These are phyloP conservation scores for Acanthosepion lycidas DNA, from an alignment of 2,888 invertebrate species.

Conservation along the genomic window DNA sequence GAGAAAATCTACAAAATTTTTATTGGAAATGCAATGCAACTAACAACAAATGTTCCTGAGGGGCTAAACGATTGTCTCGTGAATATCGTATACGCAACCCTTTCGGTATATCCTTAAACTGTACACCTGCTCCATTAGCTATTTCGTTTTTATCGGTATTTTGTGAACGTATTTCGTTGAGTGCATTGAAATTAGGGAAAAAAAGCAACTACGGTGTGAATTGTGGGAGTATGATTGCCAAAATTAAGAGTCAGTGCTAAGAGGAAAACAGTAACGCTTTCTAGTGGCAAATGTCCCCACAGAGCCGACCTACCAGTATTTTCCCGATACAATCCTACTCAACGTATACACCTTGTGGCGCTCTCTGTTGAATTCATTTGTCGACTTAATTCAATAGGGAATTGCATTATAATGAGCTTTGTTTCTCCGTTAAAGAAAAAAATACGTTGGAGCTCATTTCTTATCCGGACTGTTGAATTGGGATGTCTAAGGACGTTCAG, in stretches of 20 bases:
- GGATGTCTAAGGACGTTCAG: not conserved
- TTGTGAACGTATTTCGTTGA: not conserved
- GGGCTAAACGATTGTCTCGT: no score
- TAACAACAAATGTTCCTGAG: no score
- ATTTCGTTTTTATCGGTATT: not conserved
- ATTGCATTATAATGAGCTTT: slow-evolving; percentile 16
- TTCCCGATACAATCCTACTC: not conserved
- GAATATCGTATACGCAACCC: no score
- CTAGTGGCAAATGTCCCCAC: not conserved
- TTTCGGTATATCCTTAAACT: no score
- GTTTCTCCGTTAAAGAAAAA: not conserved
- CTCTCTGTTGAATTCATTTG: not conserved
- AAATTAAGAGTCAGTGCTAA: not conserved
- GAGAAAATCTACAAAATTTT: no score
- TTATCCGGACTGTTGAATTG: not conserved
- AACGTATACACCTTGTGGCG: not conserved
- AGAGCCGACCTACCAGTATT: not conserved
- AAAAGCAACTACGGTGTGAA: no score
- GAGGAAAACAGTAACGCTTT: not conserved
- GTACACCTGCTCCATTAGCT: no score
- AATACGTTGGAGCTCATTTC: not conserved
- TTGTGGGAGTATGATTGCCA: no score
- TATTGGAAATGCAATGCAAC: no score
- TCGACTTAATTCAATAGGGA: not conserved
- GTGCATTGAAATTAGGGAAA: not conserved